Evolutionary conservation across 2,888 invertebrate genomes (phyloP), one percentile per base, ranked within the genome.

Genomic region (Mesorhabditis spiculigera): DNA sequence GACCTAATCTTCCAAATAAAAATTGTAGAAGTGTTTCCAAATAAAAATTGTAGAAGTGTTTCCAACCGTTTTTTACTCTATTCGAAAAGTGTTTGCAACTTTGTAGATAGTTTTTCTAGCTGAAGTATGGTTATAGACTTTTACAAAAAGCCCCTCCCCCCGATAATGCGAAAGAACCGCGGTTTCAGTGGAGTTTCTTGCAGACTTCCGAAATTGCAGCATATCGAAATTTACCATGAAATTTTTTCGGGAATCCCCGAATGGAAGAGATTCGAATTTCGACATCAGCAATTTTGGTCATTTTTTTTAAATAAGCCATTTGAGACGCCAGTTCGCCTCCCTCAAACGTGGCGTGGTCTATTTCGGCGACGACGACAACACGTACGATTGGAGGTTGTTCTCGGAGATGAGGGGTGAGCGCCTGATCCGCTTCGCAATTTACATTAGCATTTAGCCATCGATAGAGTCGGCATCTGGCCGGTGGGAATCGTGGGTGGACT

Each of bases 401-500:
- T 89, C 90, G 43, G 91, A 92, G 90, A 91, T 92, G 80, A 67
- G 85, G 8, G 72, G 69, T 50, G 68, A 62, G 28, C 1, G 28
- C 43, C 65, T 4, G 1, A 8, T 63, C 16, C 41, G 43, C 8
- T 44, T 44, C 42, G 10, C 44, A 13, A 8, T 13, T 66, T 43
- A n/a, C n/a, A n/a, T n/a, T n/a, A n/a, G 28, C 6, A 70, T 44
- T 63, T 63, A 50, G n/a, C 61, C 5, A 73, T 80, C 4, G 90
- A 91, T 78, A 90, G 90, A 78, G 95, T 95, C 0, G 94, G 94
- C 4, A 93, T 95, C 0, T 92, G 92, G 88, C 93, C 93, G 0
- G 97, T 98, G 0, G 98, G 95, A 4, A 89, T 98, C 4, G 97
- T 95, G 0, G 98, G 97, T 6, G 94, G 95, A 1, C 89, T 96